Conservation (phyloP, 2,797 vertebrate genomes). For the Novumbra hubbsi region DNA sequence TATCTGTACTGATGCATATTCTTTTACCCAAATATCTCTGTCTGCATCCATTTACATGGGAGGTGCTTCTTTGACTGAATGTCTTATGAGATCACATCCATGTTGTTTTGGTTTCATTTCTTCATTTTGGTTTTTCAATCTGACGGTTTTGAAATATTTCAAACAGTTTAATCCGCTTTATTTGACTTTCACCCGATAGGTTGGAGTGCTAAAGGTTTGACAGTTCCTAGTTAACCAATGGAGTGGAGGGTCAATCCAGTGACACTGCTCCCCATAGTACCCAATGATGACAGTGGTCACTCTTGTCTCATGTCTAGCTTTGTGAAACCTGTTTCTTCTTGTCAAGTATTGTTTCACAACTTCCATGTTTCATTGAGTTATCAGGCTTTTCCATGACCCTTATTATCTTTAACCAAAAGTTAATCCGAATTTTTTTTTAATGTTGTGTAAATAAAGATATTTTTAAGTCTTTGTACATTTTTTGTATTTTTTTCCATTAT, state of each 20-base stretch:
- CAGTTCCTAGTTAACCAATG: neutral
- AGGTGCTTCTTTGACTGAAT: constrained; percentile 25
- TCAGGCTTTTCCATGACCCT: neutral
- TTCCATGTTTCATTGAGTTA: neutral
- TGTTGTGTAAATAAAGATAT: neutral
- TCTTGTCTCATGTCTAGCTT: neutral
- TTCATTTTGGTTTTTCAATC: constrained; percentile 32
- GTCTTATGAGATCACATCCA: constrained; percentile 22
- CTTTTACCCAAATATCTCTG: constrained; percentile 37
- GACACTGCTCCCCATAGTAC: neutral
- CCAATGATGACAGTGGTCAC: neutral
- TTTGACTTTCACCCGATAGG: neutral
- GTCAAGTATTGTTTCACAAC: neutral
- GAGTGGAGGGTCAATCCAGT: neutral
- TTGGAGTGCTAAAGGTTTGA: neutral
- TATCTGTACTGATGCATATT: constrained; percentile 50
- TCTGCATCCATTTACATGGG: constrained; percentile 26
- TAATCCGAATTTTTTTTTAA: neutral
- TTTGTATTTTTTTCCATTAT: neutral
- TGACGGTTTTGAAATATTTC: constrained; percentile 25
- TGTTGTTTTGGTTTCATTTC: constrained; percentile 15
- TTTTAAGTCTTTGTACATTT: neutral
- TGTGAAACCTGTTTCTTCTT: neutral
- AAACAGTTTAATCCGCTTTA: constrained; percentile 6
- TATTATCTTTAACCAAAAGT: neutral